phyloP scores from a whole-genome alignment of 37 sponge, comb jelly and placozoan species.

The Agelas oroides region DNA sequence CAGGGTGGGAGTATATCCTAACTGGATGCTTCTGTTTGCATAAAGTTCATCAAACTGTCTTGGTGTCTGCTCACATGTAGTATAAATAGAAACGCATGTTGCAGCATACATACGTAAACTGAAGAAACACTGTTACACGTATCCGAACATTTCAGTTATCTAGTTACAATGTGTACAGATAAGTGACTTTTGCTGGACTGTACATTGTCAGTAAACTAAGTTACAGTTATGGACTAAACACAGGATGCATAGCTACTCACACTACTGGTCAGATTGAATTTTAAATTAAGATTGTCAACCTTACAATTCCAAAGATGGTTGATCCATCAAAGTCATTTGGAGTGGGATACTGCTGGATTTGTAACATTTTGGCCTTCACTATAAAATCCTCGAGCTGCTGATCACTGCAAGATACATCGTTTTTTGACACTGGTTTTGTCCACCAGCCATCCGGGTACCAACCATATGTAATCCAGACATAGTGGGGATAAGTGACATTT shows the following conservation, averaged over 20 bases:
- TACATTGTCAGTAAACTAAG: no score
- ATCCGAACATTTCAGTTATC: no score
- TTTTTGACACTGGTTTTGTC: neutral
- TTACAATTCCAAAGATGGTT: constrained; percentile 11
- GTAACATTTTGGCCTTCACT: neutral
- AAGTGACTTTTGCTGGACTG: no score
- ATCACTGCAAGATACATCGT: no score
- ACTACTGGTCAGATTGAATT: no score
- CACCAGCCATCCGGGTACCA: constrained; percentile 31
- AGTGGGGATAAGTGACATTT: constrained; percentile 5
- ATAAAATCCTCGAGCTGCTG: neutral
- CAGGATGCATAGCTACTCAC: no score
- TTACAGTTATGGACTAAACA: no score
- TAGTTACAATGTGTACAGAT: no score
- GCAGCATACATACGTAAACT: no score
- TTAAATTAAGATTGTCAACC: no score
- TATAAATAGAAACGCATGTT: neutral
- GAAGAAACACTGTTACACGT: no score
- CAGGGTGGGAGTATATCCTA: neutral
- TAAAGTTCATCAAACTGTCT: neutral
- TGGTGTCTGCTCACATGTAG: neutral
- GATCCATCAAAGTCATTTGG: neutral
- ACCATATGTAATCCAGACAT: constrained; percentile 40
- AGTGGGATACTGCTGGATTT: neutral
- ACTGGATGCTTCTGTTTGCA: neutral